Evolutionary conservation across 2,797 vertebrate species (phyloP).

Genomic region (Poeciliopsis paucimaculata): DNA sequence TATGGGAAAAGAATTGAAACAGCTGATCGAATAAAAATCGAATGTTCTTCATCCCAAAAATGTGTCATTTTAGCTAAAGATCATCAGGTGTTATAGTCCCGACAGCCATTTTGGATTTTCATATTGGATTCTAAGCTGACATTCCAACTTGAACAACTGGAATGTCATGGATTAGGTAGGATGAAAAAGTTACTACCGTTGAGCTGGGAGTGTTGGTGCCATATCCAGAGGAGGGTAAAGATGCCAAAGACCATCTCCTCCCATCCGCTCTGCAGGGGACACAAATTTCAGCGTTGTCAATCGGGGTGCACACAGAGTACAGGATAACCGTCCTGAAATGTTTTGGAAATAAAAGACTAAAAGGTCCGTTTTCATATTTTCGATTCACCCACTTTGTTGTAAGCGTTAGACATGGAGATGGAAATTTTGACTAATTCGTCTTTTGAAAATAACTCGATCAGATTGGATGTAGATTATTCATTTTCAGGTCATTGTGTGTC

Average conservation of each 20-base stretch:
- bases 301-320: background rate
- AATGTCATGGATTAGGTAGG: background rate
- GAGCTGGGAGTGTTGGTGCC: constrained; percentile 93
- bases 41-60: background rate
- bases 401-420: background rate
- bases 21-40: background rate
- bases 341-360: background rate
- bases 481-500: background rate
- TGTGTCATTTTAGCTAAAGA: background rate
- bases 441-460: background rate
- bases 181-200: constrained; percentile 76
- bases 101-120: background rate
- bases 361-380: background rate
- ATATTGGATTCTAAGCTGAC: background rate
- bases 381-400: background rate
- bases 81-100: background rate
- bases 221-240: constrained; percentile 90
- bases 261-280: constrained; percentile 84
- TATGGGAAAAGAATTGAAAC: background rate
- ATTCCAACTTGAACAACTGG: background rate
- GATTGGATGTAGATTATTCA: background rate
- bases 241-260: constrained; percentile 90
- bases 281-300: constrained; percentile 25
- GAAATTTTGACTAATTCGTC: background rate
- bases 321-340: background rate